Conservation (phyloP, 2,113 vertebrate species). For the Rallus limicola region DNA sequence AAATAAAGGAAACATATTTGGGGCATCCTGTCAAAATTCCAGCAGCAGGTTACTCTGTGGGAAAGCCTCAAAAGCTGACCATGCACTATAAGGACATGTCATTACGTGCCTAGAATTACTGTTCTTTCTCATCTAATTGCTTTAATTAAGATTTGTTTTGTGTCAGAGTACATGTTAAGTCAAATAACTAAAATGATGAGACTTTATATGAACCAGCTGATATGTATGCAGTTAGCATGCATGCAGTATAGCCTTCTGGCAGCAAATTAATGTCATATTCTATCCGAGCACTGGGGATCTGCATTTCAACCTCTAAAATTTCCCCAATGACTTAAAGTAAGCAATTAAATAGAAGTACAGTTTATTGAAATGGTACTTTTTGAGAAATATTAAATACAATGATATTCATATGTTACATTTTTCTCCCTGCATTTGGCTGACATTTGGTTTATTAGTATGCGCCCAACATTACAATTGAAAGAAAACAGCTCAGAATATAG, state of each 20-base stretch:
- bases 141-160: constrained; percentile 64
- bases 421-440: constrained; percentile 81
- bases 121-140: constrained; percentile 46
- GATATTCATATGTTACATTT: constrained; percentile 80
- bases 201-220: constrained; percentile 61
- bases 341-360: constrained; percentile 82
- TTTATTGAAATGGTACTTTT: constrained; percentile 80
- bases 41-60: background rate
- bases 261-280: constrained; percentile 79
- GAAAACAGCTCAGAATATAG: constrained; percentile 89
- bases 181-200: constrained; percentile 62
- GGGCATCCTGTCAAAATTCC: background rate
- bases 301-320: constrained; percentile 80
- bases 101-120: constrained; percentile 12
- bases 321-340: constrained; percentile 82
- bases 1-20: background rate
- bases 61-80: background rate
- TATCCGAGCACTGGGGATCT: constrained; percentile 74
- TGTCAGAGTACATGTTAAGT: constrained; percentile 62
- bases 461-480: constrained; percentile 86
- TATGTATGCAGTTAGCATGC: constrained; percentile 69
- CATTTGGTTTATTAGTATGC: constrained; percentile 92
- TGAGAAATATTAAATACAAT: constrained; percentile 80
- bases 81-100: background rate
- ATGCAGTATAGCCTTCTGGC: constrained; percentile 65